Conservation (phyloP, 2,797 vertebrate species). For the Sylvia borin region DNA sequence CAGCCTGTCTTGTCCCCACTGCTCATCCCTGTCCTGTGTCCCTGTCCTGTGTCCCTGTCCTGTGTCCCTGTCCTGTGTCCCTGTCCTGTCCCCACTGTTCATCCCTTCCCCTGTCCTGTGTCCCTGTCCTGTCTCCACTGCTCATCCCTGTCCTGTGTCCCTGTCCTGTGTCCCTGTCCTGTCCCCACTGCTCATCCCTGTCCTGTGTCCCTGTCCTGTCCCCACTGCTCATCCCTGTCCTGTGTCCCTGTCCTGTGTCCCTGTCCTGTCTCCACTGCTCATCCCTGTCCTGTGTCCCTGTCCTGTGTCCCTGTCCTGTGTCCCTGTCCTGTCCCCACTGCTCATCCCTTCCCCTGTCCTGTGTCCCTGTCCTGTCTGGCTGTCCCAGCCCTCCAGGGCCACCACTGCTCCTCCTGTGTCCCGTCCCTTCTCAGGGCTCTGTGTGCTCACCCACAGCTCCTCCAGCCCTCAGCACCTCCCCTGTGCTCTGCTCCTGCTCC, state of each 20-base stretch:
- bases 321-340: too few relatives aligned
- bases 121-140: too few relatives aligned
- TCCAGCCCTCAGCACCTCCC: not conserved
- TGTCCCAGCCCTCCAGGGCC: not conserved
- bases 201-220: not conserved
- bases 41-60: not conserved
- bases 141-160: too few relatives aligned
- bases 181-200: not conserved
- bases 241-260: too few relatives aligned
- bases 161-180: too few relatives aligned
- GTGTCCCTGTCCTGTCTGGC: not conserved
- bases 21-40: not conserved
- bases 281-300: too few relatives aligned
- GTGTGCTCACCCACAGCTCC: not conserved
- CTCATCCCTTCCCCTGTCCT: not conserved
- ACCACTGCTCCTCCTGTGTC: not conserved
- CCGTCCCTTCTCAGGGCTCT: not conserved
- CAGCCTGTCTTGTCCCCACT: slow-evolving; percentile 40
- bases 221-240: too few relatives aligned
- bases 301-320: too few relatives aligned
- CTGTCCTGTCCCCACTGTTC: not conserved
- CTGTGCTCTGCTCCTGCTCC: not conserved
- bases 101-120: too few relatives aligned
- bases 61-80: not conserved
- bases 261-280: too few relatives aligned